Base-by-base conservation (phyloP, 1,140 invertebrate species). In the Latrodectus geometricus region DNA sequence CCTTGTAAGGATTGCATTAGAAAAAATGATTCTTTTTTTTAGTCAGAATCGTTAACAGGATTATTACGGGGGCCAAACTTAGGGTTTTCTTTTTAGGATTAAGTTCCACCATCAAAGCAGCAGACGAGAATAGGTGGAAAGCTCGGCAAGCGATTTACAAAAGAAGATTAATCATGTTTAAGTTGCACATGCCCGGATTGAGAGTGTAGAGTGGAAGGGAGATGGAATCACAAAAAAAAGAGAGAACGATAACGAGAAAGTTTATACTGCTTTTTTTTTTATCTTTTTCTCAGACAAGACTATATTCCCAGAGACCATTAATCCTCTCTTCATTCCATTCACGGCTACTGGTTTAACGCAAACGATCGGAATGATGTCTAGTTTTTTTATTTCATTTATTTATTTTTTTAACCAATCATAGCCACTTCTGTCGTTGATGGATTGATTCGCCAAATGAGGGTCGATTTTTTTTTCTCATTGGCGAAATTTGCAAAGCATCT, bases 111-210 rank as follows among this genome's bases (percentile, higher is more conserved):
- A 61, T 61, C 11, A 61, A 61, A 61, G 17, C 11, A 61, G 17
- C 11, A 61, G 54, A 61, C 11, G 54, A 17, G 54, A 61, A 61
- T 17, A 4, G 17, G 54, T 11, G 54, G 54, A 11, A 8, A 14
- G 11, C 2, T 61, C 11, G 54, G 2, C 54, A 61, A 17, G 17
- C 54, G 54, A 61, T 61, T 61, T 61, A 17, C 17, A 61, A 61
- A 61, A 61, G 54, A 61, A 35, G 54, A 61, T 61, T 61, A 61
- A 61, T 61, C 54, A 61, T 61, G 54, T 61, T 61, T 61, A 61
- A 61, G 54, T 61, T 61, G 17, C 54, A 61, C 54, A 61, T 61
- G 54, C 54, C 54, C 54, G 17, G 54, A 17, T 61, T 17, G 17
- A 61, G 17, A 61, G 8, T 35, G 35, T 35, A 5, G 35, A 35